Evolutionary conservation across 2,113 vertebrate genomes (phyloP), one percentile per base, ranked within the genome.

Genomic region (Campylomormyrus numenius): DNA sequence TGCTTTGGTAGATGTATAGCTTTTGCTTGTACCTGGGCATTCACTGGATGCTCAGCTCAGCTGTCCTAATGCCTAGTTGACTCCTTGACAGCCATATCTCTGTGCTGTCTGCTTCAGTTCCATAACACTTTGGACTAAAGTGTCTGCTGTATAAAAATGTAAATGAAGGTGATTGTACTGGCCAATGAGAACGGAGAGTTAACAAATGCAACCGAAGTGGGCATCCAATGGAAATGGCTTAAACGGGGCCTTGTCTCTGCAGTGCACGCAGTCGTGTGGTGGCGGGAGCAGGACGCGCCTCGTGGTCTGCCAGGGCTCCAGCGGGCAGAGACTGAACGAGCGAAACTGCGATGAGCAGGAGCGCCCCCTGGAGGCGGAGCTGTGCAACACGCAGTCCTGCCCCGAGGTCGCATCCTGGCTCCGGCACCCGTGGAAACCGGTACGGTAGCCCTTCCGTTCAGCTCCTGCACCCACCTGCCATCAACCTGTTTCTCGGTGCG

Each of bases 211-310:
- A 35, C 31, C 66, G 0, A 74, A 31, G 27, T 35, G 31, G 70
- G 31, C 70, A 77, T 17, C 70, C 70, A 77, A 80, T 80, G 13
- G 35, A 42, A 39, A 39, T 80, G 74, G 15, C 10, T 87, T 39
- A 53, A 27, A 31, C 56, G 24, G 46, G 49, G 48, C 85, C 50
- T 49, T 56, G 27, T 48, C 19, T 89, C 0, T 92, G 95, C 91
- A 99, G 98, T 99, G 98, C 89, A 97, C 98, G 39, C 96, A 97
- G 83, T 97, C 97, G 2, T 99, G 98, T 90, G 98, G 97, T 56
- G 96, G 97, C 62, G 98, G 98, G 87, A 94, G 97, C 94, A 96
- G 95, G 93, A 97, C 97, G 90, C 96, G 98, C 90, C 93, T 97
- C 84, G 98, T 99, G 90, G 97, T 98, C 83, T 99, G 98, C 93